A percentile compares a stretch with the other conserved stretches of the same genome.
phyloP scores from a whole-genome alignment of 2,113 vertebrate species.

The Choloepus hoffmanni region DNA sequence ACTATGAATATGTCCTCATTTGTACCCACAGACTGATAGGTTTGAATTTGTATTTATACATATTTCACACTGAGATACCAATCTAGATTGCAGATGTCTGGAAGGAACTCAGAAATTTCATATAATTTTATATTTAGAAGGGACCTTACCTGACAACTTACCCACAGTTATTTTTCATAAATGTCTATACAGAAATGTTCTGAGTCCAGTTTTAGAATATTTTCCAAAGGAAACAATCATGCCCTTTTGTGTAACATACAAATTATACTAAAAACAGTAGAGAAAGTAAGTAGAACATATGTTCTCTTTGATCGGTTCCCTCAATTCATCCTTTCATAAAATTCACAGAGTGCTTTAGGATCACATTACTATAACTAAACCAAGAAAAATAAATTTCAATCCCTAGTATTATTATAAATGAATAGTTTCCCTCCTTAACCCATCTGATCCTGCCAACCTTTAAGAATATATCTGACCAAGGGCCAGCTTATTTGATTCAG shows the following conservation, averaged over 20 bases:
- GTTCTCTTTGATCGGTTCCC: background rate
- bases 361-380: background rate
- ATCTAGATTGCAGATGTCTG: background rate
- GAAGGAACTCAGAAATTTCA: background rate
- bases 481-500: background rate
- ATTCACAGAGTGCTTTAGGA: background rate
- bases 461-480: background rate
- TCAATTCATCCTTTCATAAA: background rate
- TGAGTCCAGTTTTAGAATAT: background rate
- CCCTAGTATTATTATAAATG: background rate
- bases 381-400: background rate
- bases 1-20: background rate
- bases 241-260: background rate
- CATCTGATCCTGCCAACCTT: background rate
- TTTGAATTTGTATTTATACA: background rate
- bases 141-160: background rate
- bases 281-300: background rate
- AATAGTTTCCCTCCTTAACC: background rate
- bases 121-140: background rate
- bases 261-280: background rate
- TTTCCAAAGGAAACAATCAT: background rate
- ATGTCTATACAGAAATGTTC: background rate
- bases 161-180: background rate
- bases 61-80: background rate
- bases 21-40: rapidly evolving